Evolutionary conservation across 92 coral and sea anemone genomes (phyloP).

Genomic region (Bergia sp.): DNA sequence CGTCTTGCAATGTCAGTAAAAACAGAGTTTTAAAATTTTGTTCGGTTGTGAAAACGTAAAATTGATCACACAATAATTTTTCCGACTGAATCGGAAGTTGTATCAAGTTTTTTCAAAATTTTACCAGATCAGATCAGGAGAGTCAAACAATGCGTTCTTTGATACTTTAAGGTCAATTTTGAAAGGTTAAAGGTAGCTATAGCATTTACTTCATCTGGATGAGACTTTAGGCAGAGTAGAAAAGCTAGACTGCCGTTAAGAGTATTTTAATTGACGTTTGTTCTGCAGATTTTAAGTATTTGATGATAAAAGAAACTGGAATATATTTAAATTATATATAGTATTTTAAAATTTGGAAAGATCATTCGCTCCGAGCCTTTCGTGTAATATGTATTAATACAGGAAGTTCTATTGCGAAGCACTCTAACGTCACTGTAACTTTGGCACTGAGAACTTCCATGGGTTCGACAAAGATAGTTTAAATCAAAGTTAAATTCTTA

Average conservation of each 20-base stretch:
- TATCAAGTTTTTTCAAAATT: not conserved
- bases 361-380: not conserved
- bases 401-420: not conserved
- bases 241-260: not conserved
- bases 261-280: not conserved
- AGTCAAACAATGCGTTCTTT: not conserved
- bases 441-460: not conserved
- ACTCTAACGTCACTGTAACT: not conserved
- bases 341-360: not conserved
- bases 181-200: not conserved
- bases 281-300: not conserved
- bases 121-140: not conserved
- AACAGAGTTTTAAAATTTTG: not conserved
- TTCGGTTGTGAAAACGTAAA: not conserved
- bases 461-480: not conserved
- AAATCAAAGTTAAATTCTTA: not conserved
- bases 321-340: no score
- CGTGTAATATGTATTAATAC: not conserved
- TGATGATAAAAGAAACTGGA: not conserved
- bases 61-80: not conserved
- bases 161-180: no score
- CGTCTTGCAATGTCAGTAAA: not conserved
- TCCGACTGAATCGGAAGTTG: not conserved
- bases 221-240: not conserved
- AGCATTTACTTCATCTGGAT: no score